Evolutionary conservation across 1,140 invertebrate genomes (phyloP).

Genomic region (Cheumatopsyche charites): DNA sequence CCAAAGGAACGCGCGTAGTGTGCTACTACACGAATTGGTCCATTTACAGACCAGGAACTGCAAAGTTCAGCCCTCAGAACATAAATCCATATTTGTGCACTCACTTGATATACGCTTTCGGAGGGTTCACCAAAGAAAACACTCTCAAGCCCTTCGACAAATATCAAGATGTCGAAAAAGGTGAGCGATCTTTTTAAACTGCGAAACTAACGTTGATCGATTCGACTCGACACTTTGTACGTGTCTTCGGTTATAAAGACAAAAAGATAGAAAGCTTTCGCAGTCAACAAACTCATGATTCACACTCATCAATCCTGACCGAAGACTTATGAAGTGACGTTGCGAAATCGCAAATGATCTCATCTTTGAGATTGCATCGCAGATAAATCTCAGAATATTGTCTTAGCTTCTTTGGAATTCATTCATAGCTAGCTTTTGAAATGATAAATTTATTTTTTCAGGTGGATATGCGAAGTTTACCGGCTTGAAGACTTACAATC

Average conservation of each 20-base stretch:
- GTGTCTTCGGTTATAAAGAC: too few species aligned
- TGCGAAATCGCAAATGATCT: neutral
- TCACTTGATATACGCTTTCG: constrained; percentile 94
- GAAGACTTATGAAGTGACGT: neutral
- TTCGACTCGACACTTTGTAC: too few species aligned
- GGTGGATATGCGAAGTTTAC: constrained; percentile 96
- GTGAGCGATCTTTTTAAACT: constrained; percentile 59
- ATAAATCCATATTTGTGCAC: constrained; percentile 96
- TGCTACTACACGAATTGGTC: constrained; percentile 97
- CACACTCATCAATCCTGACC: neutral
- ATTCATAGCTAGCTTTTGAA: too few species aligned
- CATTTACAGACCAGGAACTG: constrained; percentile 84
- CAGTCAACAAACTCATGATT: neutral
- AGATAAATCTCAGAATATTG: neutral
- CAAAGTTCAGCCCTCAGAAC: constrained; percentile 92
- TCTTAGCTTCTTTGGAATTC: too few species aligned
- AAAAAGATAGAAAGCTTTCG: constrained; percentile 2
- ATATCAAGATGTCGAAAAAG: constrained; percentile 94
- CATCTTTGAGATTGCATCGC: constrained; percentile 11
- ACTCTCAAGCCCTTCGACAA: constrained; percentile 91
- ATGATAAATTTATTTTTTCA: neutral
- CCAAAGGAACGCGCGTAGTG: constrained; percentile 72
- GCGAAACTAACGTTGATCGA: too few species aligned
- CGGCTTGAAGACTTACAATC: constrained; percentile 92
- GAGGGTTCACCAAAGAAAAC: constrained; percentile 89